Conservation (phyloP, 2,113 vertebrate species). For the Cacatua alba region DNA sequence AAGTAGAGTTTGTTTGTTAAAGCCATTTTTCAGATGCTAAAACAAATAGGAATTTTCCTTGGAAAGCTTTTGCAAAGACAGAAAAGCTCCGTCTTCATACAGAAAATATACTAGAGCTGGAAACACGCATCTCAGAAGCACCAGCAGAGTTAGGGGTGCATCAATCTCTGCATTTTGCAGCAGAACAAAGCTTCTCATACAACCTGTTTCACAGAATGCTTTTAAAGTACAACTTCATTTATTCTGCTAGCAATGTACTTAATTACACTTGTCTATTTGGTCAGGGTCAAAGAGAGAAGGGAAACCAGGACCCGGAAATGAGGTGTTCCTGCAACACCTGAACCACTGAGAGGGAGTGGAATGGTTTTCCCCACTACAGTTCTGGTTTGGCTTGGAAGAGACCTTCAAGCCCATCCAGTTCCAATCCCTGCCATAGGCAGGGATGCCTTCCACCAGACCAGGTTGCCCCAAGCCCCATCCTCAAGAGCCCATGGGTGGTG, state of each 20-base stretch:
- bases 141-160: accelerated
- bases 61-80: background rate
- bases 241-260: accelerated
- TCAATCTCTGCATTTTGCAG: background rate
- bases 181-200: background rate
- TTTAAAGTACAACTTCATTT: accelerated
- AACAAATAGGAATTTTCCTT: background rate
- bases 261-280: accelerated
- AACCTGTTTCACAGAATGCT: accelerated
- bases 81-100: background rate
- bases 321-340: accelerated
- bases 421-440: background rate
- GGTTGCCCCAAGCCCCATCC: background rate
- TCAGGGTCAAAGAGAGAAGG: background rate
- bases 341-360: accelerated
- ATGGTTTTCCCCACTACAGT: accelerated
- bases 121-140: background rate
- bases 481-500: accelerated
- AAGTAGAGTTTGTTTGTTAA: background rate
- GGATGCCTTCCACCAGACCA: background rate
- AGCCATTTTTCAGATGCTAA: background rate
- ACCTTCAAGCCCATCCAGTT: background rate
- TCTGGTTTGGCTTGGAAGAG: background rate
- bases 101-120: background rate
- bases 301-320: background rate